These are phyloP conservation scores for Alviniconcha marisindica DNA, from an alignment of 1,140 invertebrate species.

Conservation along the genomic window DNA sequence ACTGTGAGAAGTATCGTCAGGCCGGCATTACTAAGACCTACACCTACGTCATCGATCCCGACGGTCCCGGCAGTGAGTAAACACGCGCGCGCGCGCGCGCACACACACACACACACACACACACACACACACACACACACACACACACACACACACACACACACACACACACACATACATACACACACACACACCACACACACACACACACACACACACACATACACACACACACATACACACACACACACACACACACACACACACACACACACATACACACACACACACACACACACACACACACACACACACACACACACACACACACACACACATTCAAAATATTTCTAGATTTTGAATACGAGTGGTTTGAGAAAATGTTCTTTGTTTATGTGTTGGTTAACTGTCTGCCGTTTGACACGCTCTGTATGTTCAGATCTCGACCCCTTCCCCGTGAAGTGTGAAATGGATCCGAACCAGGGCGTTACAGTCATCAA, in stretches of 20 bases:
- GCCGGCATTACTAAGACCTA: constrained; percentile 39
- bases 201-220: too few relatives aligned
- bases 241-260: too few relatives aligned
- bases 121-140: not conserved
- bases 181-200: not conserved
- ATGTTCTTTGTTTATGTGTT: too few relatives aligned
- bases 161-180: not conserved
- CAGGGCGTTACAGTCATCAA: constrained; percentile 47
- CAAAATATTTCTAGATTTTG: too few relatives aligned
- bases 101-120: not conserved
- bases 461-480: constrained; percentile 45
- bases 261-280: too few relatives aligned
- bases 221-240: too few relatives aligned
- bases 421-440: too few relatives aligned
- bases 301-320: too few relatives aligned
- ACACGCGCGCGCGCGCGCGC: not conserved
- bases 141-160: not conserved
- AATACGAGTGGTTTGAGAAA: too few relatives aligned
- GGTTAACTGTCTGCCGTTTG: too few relatives aligned
- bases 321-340: too few relatives aligned
- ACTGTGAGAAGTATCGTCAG: constrained; percentile 53
- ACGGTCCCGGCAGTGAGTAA: constrained; percentile 46
- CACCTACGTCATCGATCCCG: constrained; percentile 54
- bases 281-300: too few relatives aligned
- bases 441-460: constrained; percentile 37